These are phyloP conservation scores for Poeciliopsis turneri DNA, from an alignment of 2,797 vertebrate genomes.

Conservation along the genomic window DNA sequence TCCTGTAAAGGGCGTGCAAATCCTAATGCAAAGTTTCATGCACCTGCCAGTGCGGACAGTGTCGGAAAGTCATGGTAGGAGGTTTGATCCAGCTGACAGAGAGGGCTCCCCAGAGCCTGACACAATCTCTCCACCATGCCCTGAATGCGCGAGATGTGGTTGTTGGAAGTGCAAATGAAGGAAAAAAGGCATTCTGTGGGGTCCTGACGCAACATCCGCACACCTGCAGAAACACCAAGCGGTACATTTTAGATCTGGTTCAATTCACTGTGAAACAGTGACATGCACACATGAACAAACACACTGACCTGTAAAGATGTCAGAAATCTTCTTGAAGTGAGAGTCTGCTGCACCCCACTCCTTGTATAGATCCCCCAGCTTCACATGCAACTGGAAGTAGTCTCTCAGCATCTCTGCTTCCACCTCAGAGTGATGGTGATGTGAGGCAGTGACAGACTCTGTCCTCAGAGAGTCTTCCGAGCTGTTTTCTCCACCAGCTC, in stretches of 20 bases:
- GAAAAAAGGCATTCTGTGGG: conserved; percentile 93
- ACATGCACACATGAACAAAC: not conserved
- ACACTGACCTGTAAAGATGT: conserved; percentile 86
- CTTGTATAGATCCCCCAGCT: conserved; percentile 82
- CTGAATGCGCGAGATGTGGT: conserved; percentile 93
- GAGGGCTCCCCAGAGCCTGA: conserved; percentile 79
- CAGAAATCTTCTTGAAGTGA: conserved; percentile 83
- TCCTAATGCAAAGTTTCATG: not conserved
- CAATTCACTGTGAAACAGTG: not conserved
- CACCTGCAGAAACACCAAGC: conserved; percentile 75
- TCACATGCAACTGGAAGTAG: conserved; percentile 90
- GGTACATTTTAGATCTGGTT: not conserved
- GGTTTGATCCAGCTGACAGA: conserved; percentile 83
- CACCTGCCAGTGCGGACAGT: conserved; percentile 86
- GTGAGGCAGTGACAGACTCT: conserved; percentile 35
- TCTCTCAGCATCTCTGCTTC: conserved; percentile 80
- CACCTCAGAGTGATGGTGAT: conserved; percentile 52
- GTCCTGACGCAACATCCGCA: conserved; percentile 92
- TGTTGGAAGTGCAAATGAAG: conserved; percentile 97
- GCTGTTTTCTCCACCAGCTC: conserved; percentile 17
- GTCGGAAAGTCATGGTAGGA: conserved; percentile 88
- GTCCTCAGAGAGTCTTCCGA: conserved; percentile 48
- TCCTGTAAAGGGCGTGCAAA: too few relatives aligned
- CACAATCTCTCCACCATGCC: conserved; percentile 93
- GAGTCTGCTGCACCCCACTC: conserved; percentile 85